phyloP scores from a whole-genome alignment of 2,888 invertebrate genomes.

The Limnephilus auricula region DNA sequence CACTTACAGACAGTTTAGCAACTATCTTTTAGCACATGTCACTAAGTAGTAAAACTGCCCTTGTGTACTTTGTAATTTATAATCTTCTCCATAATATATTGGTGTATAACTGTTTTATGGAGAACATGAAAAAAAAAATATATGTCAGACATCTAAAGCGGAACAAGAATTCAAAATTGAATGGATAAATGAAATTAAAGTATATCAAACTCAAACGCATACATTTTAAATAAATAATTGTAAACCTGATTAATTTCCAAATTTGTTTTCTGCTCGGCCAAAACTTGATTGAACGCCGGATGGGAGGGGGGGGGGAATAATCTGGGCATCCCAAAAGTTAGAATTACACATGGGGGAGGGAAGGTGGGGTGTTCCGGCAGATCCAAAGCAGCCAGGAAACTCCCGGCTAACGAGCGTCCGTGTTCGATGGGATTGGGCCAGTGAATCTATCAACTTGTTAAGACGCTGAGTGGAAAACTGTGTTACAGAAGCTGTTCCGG shows the following conservation, averaged over 20 bases:
- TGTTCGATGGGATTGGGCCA: conserved; percentile 24
- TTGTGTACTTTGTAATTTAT: no score
- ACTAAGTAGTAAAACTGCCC: no score
- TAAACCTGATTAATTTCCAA: not conserved
- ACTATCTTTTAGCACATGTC: no score
- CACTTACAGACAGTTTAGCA: no score
- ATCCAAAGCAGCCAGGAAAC: not conserved
- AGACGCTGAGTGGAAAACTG: conserved; percentile 40
- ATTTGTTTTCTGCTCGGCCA: not conserved
- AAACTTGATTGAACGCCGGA: not conserved
- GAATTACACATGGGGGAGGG: not conserved
- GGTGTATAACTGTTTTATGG: no score
- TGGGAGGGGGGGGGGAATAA: not conserved
- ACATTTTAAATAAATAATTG: no score
- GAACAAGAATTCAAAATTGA: not conserved
- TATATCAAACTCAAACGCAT: not conserved
- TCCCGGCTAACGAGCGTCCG: conserved; percentile 16
- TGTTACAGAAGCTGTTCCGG: conserved; percentile 13
- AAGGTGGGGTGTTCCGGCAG: not conserved
- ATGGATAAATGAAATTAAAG: not conserved
- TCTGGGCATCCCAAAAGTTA: not conserved
- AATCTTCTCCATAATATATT: no score
- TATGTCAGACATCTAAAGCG: not conserved
- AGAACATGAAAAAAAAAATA: no score
- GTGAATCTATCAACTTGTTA: conserved; percentile 39